Conservation (phyloP, 2,113 vertebrate species). For the Notiomystis cincta region DNA sequence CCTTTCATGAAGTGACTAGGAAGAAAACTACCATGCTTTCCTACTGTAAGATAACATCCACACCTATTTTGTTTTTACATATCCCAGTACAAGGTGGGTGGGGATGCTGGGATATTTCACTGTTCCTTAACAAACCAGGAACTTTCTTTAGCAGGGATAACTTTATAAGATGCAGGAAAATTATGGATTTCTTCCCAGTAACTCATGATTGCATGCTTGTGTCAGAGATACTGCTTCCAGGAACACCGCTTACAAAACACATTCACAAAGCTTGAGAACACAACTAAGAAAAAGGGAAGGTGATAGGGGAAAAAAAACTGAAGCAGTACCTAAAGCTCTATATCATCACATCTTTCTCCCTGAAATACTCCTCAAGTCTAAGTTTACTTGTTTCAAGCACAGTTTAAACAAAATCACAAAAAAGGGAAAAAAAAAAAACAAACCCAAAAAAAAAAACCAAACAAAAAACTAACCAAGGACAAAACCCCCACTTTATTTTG, state of each 20-base stretch:
- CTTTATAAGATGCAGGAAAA: background rate
- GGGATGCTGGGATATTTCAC: background rate
- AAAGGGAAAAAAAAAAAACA: fast-evolving
- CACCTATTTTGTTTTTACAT: background rate
- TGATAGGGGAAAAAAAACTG: background rate
- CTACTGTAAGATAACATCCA: background rate
- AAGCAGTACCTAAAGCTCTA: background rate
- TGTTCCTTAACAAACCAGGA: background rate
- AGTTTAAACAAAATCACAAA: background rate
- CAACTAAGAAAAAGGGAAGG: background rate
- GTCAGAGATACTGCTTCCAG: background rate
- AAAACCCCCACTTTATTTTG: fast-evolving
- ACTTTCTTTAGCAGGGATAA: background rate
- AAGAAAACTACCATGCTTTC: background rate
- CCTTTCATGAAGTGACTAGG: background rate
- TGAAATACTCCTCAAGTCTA: background rate
- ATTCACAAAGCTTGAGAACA: background rate
- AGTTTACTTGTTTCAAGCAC: background rate
- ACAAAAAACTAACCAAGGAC: background rate
- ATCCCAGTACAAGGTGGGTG: background rate
- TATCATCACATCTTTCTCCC: background rate
- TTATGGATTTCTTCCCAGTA: background rate
- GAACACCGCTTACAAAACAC: background rate
- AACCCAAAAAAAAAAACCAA: no score
- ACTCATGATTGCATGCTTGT: background rate